These are phyloP conservation scores for Neoitamus cyanurus DNA, from an alignment of 2,888 invertebrate genomes.

Conservation along the genomic window DNA sequence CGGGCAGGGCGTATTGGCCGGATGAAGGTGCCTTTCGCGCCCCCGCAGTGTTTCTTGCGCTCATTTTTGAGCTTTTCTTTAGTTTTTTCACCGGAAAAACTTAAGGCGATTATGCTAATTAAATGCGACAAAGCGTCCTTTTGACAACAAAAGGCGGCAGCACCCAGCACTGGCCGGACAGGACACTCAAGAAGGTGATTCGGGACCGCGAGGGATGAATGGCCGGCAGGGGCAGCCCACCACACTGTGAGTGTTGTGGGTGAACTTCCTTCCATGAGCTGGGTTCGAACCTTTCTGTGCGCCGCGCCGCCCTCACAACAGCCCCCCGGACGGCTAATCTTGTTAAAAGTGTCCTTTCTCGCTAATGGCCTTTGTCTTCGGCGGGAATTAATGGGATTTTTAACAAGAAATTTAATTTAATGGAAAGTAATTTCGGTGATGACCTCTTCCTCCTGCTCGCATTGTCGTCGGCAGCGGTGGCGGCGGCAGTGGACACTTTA, in stretches of 20 bases:
- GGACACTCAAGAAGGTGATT: conserved; percentile 10
- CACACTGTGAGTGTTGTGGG: not conserved
- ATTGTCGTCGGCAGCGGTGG: not conserved
- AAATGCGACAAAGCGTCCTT: conserved; percentile 25
- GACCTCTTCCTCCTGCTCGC: not conserved
- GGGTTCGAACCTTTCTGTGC: not conserved
- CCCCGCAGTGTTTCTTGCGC: not conserved
- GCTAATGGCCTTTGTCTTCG: conserved; percentile 31
- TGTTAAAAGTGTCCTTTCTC: conserved; percentile 31
- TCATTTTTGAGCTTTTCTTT: conserved; percentile 1
- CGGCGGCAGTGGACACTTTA: not conserved
- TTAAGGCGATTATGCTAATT: conserved; percentile 44
- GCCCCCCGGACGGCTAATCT: conserved; percentile 4
- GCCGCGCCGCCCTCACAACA: not conserved
- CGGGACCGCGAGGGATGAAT: not conserved
- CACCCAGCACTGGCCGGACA: not conserved
- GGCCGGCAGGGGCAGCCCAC: not conserved
- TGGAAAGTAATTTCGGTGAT: conserved; percentile 39
- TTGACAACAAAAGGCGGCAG: not conserved
- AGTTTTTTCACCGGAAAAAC: conserved; percentile 10
- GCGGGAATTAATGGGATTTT: conserved; percentile 34
- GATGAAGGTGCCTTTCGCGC: not conserved
- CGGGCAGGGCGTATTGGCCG: not conserved
- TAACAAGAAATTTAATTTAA: conserved; percentile 43
- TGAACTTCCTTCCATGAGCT: not conserved